Percentiles rank a stretch among this genome's conserved stretches.
These are phyloP conservation scores for Chlamydotis undulata DNA, from an alignment of 2,113 vertebrate genomes.

Conservation along the genomic window DNA sequence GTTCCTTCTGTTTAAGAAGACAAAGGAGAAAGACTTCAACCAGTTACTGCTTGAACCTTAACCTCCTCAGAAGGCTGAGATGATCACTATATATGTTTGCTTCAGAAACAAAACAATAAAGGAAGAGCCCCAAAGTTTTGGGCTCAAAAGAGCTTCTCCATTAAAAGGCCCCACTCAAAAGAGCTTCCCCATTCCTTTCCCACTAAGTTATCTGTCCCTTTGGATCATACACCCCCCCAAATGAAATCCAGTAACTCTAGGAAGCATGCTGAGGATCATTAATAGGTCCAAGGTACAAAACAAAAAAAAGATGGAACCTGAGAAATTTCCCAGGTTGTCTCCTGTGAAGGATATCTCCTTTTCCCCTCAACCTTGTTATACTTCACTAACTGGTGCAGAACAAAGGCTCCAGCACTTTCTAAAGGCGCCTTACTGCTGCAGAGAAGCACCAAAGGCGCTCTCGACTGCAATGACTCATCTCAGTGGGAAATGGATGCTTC, in stretches of 20 bases:
- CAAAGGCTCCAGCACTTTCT: background rate
- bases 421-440: background rate
- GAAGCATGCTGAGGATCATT: background rate
- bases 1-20: background rate
- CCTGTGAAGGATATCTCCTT: background rate
- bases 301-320: background rate
- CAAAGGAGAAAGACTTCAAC: background rate
- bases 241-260: background rate
- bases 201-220: no score
- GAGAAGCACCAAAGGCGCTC: background rate
- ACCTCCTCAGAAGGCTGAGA: background rate
- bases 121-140: background rate
- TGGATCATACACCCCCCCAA: background rate
- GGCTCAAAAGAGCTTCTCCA: background rate
- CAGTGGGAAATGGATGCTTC: background rate
- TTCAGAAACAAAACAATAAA: background rate
- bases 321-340: background rate
- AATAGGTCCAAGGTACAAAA: background rate
- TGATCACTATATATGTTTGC: background rate
- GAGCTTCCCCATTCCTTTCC: background rate
- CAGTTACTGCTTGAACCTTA: background rate
- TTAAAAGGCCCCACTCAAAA: background rate
- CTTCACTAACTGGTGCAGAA: background rate
- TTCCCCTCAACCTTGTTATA: background rate
- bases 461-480: background rate